Evolutionary conservation across 2,113 vertebrate genomes (phyloP).

Genomic region (Aptenodytes forsteri): DNA sequence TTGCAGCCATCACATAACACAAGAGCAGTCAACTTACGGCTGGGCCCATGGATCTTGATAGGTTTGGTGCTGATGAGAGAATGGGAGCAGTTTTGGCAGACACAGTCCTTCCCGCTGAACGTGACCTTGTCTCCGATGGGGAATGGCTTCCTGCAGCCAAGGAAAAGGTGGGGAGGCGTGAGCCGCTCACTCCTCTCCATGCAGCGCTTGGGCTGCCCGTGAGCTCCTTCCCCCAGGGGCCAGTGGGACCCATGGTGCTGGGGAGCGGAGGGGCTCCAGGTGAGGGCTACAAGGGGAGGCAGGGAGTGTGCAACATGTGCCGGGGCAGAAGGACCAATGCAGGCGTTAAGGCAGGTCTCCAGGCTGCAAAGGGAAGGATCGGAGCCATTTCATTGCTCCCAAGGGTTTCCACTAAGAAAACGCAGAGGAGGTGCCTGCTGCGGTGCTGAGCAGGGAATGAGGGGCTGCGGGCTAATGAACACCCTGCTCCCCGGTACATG

Average conservation of each 20-base stretch:
- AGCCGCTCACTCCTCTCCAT: neutral
- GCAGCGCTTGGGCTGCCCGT: neutral
- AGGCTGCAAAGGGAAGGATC: neutral
- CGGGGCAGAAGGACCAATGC: neutral
- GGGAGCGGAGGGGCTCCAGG: neutral
- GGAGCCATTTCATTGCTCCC: neutral
- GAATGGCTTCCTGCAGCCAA: conserved; percentile 88
- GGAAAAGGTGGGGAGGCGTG: neutral
- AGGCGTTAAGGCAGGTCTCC: neutral
- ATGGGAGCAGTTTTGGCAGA: conserved; percentile 95
- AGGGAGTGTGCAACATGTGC: accelerated
- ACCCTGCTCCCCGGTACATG: neutral
- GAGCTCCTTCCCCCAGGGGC: too few species aligned
- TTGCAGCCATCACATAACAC: accelerated
- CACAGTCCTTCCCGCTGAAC: conserved; percentile 95
- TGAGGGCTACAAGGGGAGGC: neutral
- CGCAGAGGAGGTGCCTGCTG: neutral
- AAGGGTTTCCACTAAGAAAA: neutral
- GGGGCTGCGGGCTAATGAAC: accelerated
- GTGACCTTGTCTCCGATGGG: conserved; percentile 98
- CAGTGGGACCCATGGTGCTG: accelerated
- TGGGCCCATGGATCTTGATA: conserved; percentile 96
- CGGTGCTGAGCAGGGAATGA: accelerated
- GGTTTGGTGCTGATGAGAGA: conserved; percentile 89
- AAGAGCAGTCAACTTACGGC: conserved; percentile 82